Percentiles rank a stretch among this genome's conserved stretches.
These are phyloP conservation scores for Dolichopus griseipennis DNA, from an alignment of 2,888 invertebrate genomes.

Conservation along the genomic window DNA sequence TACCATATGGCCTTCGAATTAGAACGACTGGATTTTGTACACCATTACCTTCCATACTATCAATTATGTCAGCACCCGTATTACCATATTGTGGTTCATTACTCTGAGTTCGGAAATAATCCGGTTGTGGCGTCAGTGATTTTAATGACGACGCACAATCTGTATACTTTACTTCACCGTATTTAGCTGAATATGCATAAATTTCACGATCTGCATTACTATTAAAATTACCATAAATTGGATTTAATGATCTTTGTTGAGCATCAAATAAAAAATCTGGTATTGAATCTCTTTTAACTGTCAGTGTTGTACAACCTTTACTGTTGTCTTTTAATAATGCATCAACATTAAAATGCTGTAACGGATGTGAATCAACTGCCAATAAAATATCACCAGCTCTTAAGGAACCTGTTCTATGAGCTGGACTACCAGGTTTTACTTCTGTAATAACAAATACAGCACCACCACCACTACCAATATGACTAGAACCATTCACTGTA, in stretches of 20 bases:
- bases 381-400: constrained; percentile 78
- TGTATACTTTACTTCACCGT: constrained; percentile 34
- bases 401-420: constrained; percentile 81
- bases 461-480: constrained; percentile 20
- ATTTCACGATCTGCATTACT: constrained; percentile 33
- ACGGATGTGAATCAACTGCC: constrained; percentile 75
- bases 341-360: constrained; percentile 48
- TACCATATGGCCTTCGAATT: constrained; percentile 29
- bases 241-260: constrained; percentile 31
- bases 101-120: constrained; percentile 34
- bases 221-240: constrained; percentile 39
- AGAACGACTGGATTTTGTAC: constrained; percentile 32
- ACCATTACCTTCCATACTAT: constrained; percentile 29
- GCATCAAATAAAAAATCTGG: constrained; percentile 42
- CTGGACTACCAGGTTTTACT: constrained; percentile 80
- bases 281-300: constrained; percentile 40
- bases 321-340: constrained; percentile 38
- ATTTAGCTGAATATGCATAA: constrained; percentile 35
- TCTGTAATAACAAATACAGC: constrained; percentile 72
- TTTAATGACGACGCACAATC: constrained; percentile 30
- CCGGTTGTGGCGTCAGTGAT: constrained; percentile 40
- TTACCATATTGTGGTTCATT: neutral
- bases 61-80: neutral
- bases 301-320: constrained; percentile 39
- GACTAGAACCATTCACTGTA: constrained; percentile 66